These are phyloP conservation scores for Drosophila kanapiae DNA, from an alignment of 1,140 invertebrate genomes.

Conservation along the genomic window DNA sequence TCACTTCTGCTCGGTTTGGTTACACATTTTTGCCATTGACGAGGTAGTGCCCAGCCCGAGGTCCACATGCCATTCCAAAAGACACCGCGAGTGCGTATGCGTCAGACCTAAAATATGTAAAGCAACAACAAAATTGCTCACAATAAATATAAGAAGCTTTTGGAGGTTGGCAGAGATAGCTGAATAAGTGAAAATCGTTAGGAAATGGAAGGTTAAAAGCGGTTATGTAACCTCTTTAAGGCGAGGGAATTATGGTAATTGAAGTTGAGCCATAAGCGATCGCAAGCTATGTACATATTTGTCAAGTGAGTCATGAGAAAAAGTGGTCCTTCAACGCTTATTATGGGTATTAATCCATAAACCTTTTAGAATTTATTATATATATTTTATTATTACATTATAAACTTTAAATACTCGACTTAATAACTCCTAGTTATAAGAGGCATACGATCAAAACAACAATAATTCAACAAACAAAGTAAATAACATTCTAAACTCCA, in stretches of 20 bases:
- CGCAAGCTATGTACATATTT: neutral
- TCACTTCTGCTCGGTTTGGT: conserved; percentile 60
- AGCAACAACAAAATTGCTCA: conserved; percentile 8
- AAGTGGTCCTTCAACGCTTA: neutral
- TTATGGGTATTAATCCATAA: no score
- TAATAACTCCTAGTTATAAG: neutral
- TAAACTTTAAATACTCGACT: neutral
- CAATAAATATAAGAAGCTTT: conserved; percentile 47
- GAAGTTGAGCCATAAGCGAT: conserved; percentile 4
- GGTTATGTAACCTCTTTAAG: conserved; percentile 25
- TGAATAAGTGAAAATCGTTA: conserved; percentile 43
- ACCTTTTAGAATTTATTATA: no score
- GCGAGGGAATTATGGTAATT: conserved; percentile 34
- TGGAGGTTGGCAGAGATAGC: conserved; percentile 33
- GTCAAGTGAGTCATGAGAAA: neutral
- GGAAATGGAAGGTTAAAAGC: conserved; percentile 18
- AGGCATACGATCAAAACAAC: neutral
- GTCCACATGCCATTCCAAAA: conserved; percentile 47
- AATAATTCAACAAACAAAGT: neutral
- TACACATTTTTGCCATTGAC: conserved; percentile 63
- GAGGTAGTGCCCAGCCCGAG: conserved; percentile 19
- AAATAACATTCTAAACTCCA: neutral
- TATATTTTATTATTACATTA: neutral
- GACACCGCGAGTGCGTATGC: conserved; percentile 59
- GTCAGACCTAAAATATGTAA: conserved; percentile 67